Percentiles rank a stretch among this genome's conserved stretches.
Conservation (phyloP, 1,140 invertebrate genomes). For the Latrodectus geometricus region DNA sequence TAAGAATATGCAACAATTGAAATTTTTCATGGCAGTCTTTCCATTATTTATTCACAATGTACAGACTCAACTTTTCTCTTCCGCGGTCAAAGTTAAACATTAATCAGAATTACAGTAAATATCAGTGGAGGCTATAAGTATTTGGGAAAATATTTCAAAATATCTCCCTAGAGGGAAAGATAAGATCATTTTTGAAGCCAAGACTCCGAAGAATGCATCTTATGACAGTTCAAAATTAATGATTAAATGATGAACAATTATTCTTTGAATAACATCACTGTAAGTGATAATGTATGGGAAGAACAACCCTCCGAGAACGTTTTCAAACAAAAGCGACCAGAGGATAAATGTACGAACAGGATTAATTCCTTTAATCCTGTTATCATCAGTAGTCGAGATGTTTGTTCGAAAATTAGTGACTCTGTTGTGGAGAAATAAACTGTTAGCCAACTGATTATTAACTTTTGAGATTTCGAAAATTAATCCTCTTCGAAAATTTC, state of each 20-base stretch:
- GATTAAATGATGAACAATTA: slow-evolving; percentile 32
- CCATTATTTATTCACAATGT: too few relatives aligned
- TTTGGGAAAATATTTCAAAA: neutral
- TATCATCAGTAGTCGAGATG: slow-evolving; percentile 43
- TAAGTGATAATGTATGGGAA: slow-evolving; percentile 30
- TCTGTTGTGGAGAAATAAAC: slow-evolving; percentile 44
- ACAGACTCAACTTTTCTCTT: neutral
- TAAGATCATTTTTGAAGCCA: neutral
- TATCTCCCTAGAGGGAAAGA: neutral
- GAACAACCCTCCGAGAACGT: slow-evolving; percentile 33
- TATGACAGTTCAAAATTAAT: slow-evolving; percentile 30
- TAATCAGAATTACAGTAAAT: neutral
- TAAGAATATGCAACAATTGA: too few relatives aligned
- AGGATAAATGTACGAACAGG: slow-evolving; percentile 32
- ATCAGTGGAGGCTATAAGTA: neutral
- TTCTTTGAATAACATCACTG: slow-evolving; percentile 25
- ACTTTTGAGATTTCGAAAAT: neutral
- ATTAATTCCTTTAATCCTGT: slow-evolving; percentile 58
- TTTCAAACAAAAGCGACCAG: slow-evolving; percentile 43
- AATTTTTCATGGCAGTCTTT: too few relatives aligned
- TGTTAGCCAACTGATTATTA: slow-evolving; percentile 26
- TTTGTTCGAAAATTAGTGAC: slow-evolving; percentile 46
- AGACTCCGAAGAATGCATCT: neutral
- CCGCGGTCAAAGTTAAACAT: neutral
- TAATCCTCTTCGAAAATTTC: neutral